A percentile compares a stretch with the other conserved stretches of the same genome.
Evolutionary conservation across 2,113 vertebrate genomes (phyloP).

Genomic region (Tetrax tetrax): DNA sequence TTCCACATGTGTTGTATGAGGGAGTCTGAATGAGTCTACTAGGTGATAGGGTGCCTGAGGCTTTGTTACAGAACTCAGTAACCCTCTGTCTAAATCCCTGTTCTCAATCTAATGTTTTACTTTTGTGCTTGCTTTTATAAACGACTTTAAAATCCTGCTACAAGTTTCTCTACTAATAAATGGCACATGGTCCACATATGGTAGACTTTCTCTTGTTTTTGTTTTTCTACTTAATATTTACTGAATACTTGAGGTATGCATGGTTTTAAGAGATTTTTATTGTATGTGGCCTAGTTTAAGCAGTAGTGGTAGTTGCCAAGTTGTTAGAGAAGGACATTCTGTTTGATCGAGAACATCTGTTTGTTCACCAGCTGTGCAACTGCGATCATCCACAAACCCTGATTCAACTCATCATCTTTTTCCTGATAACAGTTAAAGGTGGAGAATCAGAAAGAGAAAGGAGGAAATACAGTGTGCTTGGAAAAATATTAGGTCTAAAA

Average conservation of each 20-base stretch:
- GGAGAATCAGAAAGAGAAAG: not conserved
- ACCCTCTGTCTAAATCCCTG: not conserved
- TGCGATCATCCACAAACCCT: not conserved
- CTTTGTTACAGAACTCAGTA: not conserved
- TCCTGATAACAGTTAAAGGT: not conserved
- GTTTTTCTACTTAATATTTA: slow-evolving; percentile 39
- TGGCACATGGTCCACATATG: not conserved
- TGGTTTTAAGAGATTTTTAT: slow-evolving; percentile 40
- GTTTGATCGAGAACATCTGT: slow-evolving; percentile 1
- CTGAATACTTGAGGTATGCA: slow-evolving; percentile 1
- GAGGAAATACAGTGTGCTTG: not conserved
- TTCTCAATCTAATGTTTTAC: not conserved
- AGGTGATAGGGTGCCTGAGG: not conserved
- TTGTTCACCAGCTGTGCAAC: not conserved
- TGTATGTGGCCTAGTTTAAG: slow-evolving; percentile 11
- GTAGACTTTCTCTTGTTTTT: not conserved
- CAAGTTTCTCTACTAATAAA: not conserved
- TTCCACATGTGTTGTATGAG: not conserved
- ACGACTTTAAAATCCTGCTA: not conserved
- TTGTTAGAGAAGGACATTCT: not conserved
- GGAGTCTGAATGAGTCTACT: not conserved
- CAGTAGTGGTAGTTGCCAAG: not conserved
- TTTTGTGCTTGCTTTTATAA: not conserved
- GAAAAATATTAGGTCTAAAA: not conserved
- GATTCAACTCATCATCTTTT: not conserved